A percentile compares a stretch with the other conserved stretches of the same genome.
phyloP scores from a whole-genome alignment of 2,797 vertebrate genomes.

The Lerista edwardsae region DNA sequence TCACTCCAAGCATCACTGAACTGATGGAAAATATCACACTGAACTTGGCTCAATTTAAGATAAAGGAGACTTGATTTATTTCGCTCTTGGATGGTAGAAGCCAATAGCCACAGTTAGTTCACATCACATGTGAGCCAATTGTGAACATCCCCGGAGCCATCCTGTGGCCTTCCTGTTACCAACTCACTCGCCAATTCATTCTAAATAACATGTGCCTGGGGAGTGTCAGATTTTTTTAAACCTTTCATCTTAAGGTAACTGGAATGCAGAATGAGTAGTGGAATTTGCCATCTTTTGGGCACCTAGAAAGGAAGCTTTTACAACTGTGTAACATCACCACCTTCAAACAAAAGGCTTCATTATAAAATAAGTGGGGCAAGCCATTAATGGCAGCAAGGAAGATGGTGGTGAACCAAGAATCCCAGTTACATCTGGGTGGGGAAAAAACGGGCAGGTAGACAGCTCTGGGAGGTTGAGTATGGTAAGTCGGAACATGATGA shows the following conservation, averaged over 20 bases:
- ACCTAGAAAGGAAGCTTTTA: conserved; percentile 30
- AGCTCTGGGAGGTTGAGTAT: background rate
- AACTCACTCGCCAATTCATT: too few relatives aligned
- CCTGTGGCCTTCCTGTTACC: too few relatives aligned
- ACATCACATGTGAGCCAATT: conserved; percentile 8
- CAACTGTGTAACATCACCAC: background rate
- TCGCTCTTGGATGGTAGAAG: background rate
- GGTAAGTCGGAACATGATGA: background rate
- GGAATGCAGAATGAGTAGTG: conserved; percentile 45
- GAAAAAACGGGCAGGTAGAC: background rate
- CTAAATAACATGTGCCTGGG: background rate
- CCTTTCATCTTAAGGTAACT: conserved; percentile 40
- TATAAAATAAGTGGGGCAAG: conserved; percentile 8
- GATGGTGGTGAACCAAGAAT: accelerated
- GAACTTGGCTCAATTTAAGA: background rate
- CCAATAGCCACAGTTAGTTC: background rate
- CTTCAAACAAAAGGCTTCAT: background rate
- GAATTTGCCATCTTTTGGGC: conserved; percentile 45
- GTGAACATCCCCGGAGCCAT: background rate
- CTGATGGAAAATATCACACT: background rate
- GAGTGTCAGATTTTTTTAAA: background rate
- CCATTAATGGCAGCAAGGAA: accelerated
- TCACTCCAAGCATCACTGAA: background rate
- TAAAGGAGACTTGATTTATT: background rate
- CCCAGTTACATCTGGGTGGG: background rate